Evolutionary conservation across 1,140 invertebrate species (phyloP).

Genomic region (Formica selysi): DNA sequence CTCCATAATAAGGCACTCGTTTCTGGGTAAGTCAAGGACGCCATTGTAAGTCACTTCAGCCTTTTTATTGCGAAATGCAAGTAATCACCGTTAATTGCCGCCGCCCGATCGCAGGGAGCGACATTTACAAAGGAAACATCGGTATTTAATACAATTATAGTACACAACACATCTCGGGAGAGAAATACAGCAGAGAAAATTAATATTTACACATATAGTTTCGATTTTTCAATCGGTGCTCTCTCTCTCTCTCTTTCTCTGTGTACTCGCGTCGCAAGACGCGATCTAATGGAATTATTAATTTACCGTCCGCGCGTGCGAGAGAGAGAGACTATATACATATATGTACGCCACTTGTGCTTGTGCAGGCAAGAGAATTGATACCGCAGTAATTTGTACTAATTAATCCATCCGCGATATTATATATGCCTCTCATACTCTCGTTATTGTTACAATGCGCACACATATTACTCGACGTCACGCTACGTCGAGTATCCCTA

Average conservation of each 20-base stretch:
- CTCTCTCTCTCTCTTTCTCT: background rate
- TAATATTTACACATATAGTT: conserved; percentile 52
- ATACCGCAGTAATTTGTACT: conserved; percentile 64
- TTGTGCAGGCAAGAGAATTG: conserved; percentile 45
- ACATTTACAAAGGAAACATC: conserved; percentile 47
- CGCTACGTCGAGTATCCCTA: conserved; percentile 58
- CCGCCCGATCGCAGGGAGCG: conserved; percentile 18
- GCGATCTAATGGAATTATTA: conserved; percentile 34
- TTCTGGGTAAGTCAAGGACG: conserved; percentile 54
- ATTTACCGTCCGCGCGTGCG: conserved; percentile 22
- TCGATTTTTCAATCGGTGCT: conserved; percentile 30
- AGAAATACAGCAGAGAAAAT: conserved; percentile 24
- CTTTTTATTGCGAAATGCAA: conserved; percentile 57
- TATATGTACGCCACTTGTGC: too few species aligned
- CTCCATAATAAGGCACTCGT: conserved; percentile 11
- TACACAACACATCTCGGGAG: conserved; percentile 21
- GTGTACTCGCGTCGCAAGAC: conserved; percentile 23
- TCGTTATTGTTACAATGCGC: conserved; percentile 56
- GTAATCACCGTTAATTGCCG: conserved; percentile 46
- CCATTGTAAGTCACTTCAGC: conserved; percentile 51
- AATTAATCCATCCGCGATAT: conserved; percentile 57
- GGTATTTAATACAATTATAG: conserved; percentile 55
- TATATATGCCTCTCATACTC: conserved; percentile 44
- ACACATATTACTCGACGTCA: conserved; percentile 57
- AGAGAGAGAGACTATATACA: background rate